These are phyloP conservation scores for Acronicta alni DNA, from an alignment of 2,888 invertebrate genomes.

Conservation along the genomic window DNA sequence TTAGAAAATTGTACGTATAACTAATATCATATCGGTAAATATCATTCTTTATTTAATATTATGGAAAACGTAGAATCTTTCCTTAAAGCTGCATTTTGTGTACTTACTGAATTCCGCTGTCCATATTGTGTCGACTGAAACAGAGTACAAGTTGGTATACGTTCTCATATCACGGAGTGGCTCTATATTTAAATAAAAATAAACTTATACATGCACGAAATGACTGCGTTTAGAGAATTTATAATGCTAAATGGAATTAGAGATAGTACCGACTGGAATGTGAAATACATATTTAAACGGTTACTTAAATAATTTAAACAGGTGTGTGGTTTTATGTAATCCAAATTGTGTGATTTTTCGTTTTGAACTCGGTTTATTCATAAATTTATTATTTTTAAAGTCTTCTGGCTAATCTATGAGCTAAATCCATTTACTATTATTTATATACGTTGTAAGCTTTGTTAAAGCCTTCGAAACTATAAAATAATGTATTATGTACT, in stretches of 20 bases:
- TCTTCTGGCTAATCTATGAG: neutral
- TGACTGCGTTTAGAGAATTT: constrained; percentile 32
- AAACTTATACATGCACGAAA: constrained; percentile 34
- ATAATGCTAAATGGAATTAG: constrained; percentile 40
- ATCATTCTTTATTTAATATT: constrained; percentile 49
- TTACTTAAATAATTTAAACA: neutral
- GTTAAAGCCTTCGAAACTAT: constrained; percentile 48
- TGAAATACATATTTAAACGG: neutral
- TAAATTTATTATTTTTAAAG: too few species aligned
- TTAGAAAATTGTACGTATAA: constrained; percentile 38
- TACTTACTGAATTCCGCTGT: constrained; percentile 24
- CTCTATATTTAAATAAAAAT: constrained; percentile 34
- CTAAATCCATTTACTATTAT: constrained; percentile 41
- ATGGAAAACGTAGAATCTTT: constrained; percentile 37
- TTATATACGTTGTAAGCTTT: constrained; percentile 38
- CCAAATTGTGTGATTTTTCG: constrained; percentile 9
- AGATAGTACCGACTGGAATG: constrained; percentile 9
- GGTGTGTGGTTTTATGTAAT: constrained; percentile 9
- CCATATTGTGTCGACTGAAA: constrained; percentile 53
- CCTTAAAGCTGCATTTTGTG: constrained; percentile 32
- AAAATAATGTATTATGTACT: constrained; percentile 9
- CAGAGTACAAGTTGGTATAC: constrained; percentile 64
- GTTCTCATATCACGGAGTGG: constrained; percentile 62
- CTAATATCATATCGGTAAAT: constrained; percentile 53
- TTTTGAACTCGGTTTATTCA: too few species aligned